Conservation (phyloP, 2,113 vertebrate genomes). For the Thalassarche chlororhynchos region DNA sequence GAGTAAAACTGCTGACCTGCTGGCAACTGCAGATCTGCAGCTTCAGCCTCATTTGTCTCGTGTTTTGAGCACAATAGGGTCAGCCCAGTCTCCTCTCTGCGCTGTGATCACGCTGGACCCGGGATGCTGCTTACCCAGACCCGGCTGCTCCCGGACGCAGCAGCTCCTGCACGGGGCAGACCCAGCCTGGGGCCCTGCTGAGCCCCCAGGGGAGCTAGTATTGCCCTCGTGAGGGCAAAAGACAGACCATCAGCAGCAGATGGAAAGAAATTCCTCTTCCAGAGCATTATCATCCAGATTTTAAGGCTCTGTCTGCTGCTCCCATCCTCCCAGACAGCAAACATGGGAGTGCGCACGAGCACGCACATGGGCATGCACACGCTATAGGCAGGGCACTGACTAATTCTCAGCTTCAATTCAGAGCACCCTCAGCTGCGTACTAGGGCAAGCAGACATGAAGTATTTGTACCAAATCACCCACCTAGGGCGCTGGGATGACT, state of each 20-base stretch:
- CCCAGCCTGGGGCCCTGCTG: background rate
- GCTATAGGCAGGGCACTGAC: background rate
- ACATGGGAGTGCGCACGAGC: background rate
- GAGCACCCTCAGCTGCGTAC: background rate
- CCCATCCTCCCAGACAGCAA: background rate
- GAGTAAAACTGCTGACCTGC: slow-evolving; percentile 24
- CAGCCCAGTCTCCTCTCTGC: background rate
- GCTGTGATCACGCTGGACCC: background rate
- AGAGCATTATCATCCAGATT: background rate
- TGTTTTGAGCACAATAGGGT: slow-evolving; percentile 19
- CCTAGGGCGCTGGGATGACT: background rate
- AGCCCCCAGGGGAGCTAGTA: background rate
- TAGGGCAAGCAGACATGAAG: background rate
- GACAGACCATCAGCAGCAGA: background rate
- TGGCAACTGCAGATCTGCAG: background rate
- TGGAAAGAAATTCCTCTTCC: background rate
- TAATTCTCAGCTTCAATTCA: background rate
- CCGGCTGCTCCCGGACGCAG: background rate
- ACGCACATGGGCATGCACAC: too few species aligned
- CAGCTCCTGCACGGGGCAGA: background rate
- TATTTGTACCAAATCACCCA: background rate
- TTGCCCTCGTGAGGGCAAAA: background rate
- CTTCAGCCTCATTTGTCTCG: slow-evolving; percentile 30
- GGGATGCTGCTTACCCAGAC: background rate
- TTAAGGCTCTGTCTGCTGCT: background rate